phyloP scores from a whole-genome alignment of 2,888 invertebrate species.

The Andrena haemorrhoa region DNA sequence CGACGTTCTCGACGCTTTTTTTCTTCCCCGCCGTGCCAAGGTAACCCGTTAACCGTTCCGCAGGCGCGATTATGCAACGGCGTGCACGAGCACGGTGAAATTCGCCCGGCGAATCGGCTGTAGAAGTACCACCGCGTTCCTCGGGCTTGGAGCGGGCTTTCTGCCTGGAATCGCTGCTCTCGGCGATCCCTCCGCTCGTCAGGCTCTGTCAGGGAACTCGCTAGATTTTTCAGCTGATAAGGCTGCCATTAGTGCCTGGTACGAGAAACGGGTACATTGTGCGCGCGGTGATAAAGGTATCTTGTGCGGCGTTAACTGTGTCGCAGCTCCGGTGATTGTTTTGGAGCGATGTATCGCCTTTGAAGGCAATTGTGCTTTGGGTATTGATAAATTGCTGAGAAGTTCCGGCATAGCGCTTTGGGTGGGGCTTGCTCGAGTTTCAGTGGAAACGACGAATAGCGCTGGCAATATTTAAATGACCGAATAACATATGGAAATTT shows the following conservation, averaged over 20 bases:
- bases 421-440: background rate
- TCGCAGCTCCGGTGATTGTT: too few species aligned
- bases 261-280: background rate
- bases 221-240: background rate
- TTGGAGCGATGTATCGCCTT: background rate
- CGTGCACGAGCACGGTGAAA: slow-evolving; percentile 10
- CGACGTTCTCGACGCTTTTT: background rate
- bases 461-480: too few species aligned
- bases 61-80: slow-evolving; percentile 29
- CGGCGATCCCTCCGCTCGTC: too few species aligned
- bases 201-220: background rate
- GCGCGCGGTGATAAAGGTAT: slow-evolving; percentile 16
- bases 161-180: background rate
- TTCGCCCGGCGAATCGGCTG: slow-evolving; percentile 2
- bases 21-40: background rate
- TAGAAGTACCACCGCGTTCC: background rate
- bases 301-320: slow-evolving; percentile 11
- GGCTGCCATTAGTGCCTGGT: background rate
- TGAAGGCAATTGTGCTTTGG: background rate
- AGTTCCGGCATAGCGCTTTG: background rate
- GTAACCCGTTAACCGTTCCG: slow-evolving; percentile 26
- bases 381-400: background rate
- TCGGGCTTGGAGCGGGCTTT: background rate
- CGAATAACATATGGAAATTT: too few species aligned
- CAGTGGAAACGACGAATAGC: background rate